These are phyloP conservation scores for Pammene aurita DNA, from an alignment of 2,888 invertebrate species.

Conservation along the genomic window DNA sequence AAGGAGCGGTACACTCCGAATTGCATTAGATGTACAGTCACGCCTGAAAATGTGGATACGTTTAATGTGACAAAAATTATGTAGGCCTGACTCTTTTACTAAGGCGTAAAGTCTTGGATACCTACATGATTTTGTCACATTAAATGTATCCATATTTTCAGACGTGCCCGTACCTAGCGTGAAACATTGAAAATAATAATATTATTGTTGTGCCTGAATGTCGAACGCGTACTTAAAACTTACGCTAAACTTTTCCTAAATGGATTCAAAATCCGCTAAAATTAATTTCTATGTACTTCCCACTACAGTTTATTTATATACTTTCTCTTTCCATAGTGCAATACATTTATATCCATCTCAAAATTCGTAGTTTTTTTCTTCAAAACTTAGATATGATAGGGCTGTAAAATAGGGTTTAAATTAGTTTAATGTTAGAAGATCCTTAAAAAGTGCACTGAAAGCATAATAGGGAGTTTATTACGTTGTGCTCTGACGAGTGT, in stretches of 20 bases:
- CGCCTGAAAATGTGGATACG: no score
- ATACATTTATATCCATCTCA: constrained; percentile 68
- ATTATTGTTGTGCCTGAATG: constrained; percentile 54
- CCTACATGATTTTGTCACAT: no score
- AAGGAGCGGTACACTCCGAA: constrained; percentile 28
- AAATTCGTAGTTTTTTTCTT: constrained; percentile 60
- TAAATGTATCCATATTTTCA: no score
- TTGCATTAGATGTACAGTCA: constrained; percentile 23
- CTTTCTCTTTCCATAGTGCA: constrained; percentile 69
- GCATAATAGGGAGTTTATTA: constrained; percentile 61
- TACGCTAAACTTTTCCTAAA: constrained; percentile 33
- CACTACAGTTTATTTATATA: constrained; percentile 31
- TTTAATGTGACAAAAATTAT: no score
- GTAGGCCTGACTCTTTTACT: no score
- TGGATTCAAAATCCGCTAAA: constrained; percentile 36
- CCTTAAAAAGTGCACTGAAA: constrained; percentile 57
- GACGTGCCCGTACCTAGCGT: constrained; percentile 6
- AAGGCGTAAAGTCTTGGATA: no score
- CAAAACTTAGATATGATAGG: constrained; percentile 63
- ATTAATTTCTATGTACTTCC: constrained; percentile 25
- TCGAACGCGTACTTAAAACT: constrained; percentile 52
- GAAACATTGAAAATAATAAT: constrained; percentile 26
- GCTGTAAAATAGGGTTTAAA: constrained; percentile 72
- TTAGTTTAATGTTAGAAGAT: constrained; percentile 61
- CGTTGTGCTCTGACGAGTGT: constrained; percentile 69